Evolutionary conservation across 2,888 invertebrate species (phyloP).

Genomic region (Petrolisthes cinctipes): DNA sequence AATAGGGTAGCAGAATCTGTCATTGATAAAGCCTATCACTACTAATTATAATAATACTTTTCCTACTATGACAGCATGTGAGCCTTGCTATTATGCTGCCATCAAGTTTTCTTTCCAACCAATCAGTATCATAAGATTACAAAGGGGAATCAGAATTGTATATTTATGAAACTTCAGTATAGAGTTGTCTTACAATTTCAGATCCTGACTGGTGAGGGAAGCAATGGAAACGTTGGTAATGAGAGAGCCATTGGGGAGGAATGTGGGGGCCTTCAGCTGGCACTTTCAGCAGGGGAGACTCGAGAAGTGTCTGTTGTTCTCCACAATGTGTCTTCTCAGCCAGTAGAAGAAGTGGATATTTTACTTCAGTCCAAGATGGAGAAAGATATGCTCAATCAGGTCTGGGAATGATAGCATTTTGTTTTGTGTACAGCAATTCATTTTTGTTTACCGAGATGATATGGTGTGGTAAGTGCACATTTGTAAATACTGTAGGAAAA

Average conservation of each 20-base stretch:
- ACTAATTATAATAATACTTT: too few species aligned
- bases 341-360: slow-evolving; percentile 59
- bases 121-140: too few species aligned
- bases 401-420: not conserved
- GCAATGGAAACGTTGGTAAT: slow-evolving; percentile 27
- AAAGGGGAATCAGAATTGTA: too few species aligned
- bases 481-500: too few species aligned
- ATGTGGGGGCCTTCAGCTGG: slow-evolving; percentile 46
- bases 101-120: too few species aligned
- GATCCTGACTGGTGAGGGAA: slow-evolving; percentile 51
- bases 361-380: slow-evolving; percentile 55
- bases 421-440: too few species aligned
- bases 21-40: too few species aligned
- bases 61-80: too few species aligned
- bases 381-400: slow-evolving; percentile 40
- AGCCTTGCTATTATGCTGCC: too few species aligned
- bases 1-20: too few species aligned
- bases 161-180: not conserved
- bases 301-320: slow-evolving; percentile 58
- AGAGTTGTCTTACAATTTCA: slow-evolving; percentile 13
- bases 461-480: too few species aligned
- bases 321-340: slow-evolving; percentile 64
- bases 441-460: too few species aligned
- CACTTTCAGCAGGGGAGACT: slow-evolving; percentile 62
- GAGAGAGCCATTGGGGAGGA: slow-evolving; percentile 50